phyloP scores from a whole-genome alignment of 1,140 invertebrate genomes.

The Orius insidiosus region DNA sequence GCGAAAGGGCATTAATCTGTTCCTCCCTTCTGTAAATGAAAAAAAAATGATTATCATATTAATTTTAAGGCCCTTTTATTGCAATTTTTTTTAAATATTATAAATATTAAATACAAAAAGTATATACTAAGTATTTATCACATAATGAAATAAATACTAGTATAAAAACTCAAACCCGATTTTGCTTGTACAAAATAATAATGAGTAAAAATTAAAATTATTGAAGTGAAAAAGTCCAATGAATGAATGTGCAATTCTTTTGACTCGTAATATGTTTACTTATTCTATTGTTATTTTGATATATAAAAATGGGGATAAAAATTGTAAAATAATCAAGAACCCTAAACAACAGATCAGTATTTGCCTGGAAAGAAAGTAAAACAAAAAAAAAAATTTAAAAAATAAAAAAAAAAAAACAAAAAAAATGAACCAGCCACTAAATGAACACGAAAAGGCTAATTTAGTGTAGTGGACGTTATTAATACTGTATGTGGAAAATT shows the following conservation, averaged over 20 bases:
- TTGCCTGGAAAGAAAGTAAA: slow-evolving; percentile 36
- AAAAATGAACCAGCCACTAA: not conserved
- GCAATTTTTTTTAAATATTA: slow-evolving; percentile 1
- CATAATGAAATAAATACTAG: not conserved
- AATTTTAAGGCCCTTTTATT: not conserved
- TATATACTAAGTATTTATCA: not conserved
- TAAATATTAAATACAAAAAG: not conserved
- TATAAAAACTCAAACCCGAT: not conserved
- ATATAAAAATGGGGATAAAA: slow-evolving; percentile 3
- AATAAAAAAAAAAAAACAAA: slow-evolving; percentile 1
- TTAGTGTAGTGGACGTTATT: slow-evolving; percentile 15
- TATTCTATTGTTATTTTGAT: slow-evolving; percentile 13
- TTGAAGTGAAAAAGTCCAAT: slow-evolving; percentile 3
- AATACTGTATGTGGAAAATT: slow-evolving; percentile 14
- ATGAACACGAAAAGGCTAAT: slow-evolving; percentile 20
- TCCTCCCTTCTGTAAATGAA: too few species aligned
- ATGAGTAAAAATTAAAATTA: slow-evolving; percentile 5
- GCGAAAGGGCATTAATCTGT: too few species aligned
- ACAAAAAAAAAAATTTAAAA: slow-evolving; percentile 7
- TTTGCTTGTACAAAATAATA: slow-evolving; percentile 4
- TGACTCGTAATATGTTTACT: slow-evolving; percentile 8
- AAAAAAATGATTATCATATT: not conserved
- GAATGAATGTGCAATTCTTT: slow-evolving; percentile 15
- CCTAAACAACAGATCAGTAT: slow-evolving; percentile 14
- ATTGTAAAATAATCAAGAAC: not conserved